Conservation (phyloP, 23 tunicate genomes). For the Trididemnum miniatum region DNA sequence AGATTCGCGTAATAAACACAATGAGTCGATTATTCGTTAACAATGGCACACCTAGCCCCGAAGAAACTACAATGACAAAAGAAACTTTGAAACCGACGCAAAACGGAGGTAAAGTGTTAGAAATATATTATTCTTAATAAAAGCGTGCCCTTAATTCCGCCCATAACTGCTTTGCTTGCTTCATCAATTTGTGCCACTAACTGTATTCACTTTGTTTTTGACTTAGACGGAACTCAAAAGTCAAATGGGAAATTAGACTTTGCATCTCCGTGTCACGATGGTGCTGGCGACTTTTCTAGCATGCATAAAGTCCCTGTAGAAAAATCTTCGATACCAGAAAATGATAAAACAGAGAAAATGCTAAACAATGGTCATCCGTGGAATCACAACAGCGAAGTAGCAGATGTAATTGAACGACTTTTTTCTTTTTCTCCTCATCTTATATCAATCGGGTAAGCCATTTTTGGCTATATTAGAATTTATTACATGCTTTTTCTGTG, state of each 20-base stretch:
- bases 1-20: conserved; percentile 59
- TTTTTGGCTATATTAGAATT: too few relatives aligned
- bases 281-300: not conserved
- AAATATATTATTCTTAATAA: too few relatives aligned
- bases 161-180: too few relatives aligned
- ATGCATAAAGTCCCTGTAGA: too few relatives aligned
- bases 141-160: too few relatives aligned
- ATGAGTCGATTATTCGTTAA: conserved; percentile 44
- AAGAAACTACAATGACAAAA: too few relatives aligned
- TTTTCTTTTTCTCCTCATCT: conserved; percentile 66
- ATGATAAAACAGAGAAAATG: too few relatives aligned
- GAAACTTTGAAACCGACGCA: not conserved
- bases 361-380: not conserved
- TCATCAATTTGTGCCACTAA: too few relatives aligned
- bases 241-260: not conserved
- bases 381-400: conserved; percentile 8
- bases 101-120: not conserved
- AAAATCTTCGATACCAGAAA: too few relatives aligned
- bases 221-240: not conserved
- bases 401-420: conserved; percentile 51
- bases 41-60: conserved; percentile 28
- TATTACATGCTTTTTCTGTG: too few relatives aligned
- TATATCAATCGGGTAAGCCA: conserved; percentile 55
- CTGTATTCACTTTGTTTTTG: too few relatives aligned
- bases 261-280: not conserved